Base-by-base conservation (phyloP, 2,888 invertebrate genomes). In the Ochropacha duplaris region DNA sequence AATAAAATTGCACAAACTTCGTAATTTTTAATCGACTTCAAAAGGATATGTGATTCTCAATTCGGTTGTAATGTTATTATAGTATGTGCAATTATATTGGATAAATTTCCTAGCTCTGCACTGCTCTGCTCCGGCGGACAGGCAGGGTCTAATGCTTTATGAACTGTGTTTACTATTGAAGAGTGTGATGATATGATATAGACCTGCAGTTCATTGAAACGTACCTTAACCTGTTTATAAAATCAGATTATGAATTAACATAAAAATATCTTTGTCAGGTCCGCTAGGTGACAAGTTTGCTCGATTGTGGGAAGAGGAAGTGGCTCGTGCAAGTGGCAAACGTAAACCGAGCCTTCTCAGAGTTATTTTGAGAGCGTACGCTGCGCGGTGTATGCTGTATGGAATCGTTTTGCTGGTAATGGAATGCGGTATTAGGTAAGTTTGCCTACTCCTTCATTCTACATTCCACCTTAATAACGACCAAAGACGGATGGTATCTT, bases 391-490 rank as follows among this genome's bases (percentile, higher is more conserved):
- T 65, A 90, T 94, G 77, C 72, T 93, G 3, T 93, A 94, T 57
- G 96, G 95, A 55, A 72, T 94, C 26, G 85, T 94, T 5, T 83
- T 95, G 39, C 89, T 94, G 22, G 60, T 94, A 59, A 88, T 95
- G 83, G 95, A 95, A 81, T 93, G 95, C 71, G 92, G 94, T 50
- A 92, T 95, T 72, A 93, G 92, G 94, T 94, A 67, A 87, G 90
- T 77, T 1, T 39, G 50, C 19, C 22, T 4, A 24, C 3, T 24
- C 36, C 24, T 50, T 9, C 39, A 44, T 50, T 36, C n/a, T 68
- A 61, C 52, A 56, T 57, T 59, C 6, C 14, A 36, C n/a, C 5
- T 36, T 5, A 9, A 36, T 36, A 6, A 6, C n/a, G n/a, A 36
- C n/a, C n/a, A 36, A n/a, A 9, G 14, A n/a, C 36, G n/a, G 4